Conservation (phyloP, 2,113 vertebrate species). For the Microcebus lehilahytsara region DNA sequence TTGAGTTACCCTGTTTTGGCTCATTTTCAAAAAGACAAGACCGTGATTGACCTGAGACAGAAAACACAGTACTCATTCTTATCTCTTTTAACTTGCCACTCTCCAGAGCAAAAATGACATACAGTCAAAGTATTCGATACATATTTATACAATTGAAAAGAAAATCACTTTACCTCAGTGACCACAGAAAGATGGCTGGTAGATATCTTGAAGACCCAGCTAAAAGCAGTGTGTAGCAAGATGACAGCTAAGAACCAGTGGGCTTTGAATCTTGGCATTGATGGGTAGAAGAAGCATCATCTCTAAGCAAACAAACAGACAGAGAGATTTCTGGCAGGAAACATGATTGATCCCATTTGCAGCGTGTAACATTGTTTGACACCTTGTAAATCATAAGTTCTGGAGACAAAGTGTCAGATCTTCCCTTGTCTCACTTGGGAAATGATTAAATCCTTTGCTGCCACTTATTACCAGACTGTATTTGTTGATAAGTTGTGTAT, state of each 20-base stretch:
- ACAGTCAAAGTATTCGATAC: not conserved
- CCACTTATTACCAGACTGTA: not conserved
- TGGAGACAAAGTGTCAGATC: not conserved
- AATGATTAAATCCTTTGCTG: not conserved
- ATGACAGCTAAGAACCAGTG: not conserved
- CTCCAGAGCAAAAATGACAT: not conserved
- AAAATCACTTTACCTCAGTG: not conserved
- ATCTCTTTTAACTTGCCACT: not conserved
- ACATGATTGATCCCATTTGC: not conserved
- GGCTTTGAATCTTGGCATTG: not conserved
- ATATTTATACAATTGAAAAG: not conserved
- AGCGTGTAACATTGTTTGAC: not conserved
- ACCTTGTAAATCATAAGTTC: not conserved
- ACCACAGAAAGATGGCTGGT: not conserved
- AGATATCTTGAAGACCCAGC: not conserved
- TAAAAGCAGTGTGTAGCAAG: not conserved
- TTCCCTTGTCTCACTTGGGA: not conserved
- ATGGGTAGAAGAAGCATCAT: not conserved
- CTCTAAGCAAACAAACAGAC: not conserved
- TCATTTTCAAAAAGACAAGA: not conserved
- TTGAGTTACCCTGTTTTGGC: not conserved
- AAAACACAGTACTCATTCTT: not conserved
- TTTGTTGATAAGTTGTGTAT: not conserved
- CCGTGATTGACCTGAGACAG: not conserved
- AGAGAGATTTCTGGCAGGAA: slow-evolving; percentile 23